A percentile compares a stretch with the other conserved stretches of the same genome.
Evolutionary conservation across 2,113 vertebrate genomes (phyloP).

Genomic region (Archilochus colubris): DNA sequence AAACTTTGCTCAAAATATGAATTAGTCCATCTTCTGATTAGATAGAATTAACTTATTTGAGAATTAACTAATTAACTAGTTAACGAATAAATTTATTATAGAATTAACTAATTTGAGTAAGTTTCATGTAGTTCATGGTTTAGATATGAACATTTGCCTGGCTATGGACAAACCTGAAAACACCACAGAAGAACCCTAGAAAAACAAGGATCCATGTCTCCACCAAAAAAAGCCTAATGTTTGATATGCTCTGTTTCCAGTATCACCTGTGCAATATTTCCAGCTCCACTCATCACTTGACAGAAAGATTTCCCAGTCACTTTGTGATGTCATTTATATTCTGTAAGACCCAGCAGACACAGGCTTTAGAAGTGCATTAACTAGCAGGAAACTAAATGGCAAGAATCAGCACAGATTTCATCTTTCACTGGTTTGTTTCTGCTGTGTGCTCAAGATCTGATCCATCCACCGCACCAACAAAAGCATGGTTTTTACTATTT

Average conservation of each 20-base stretch:
- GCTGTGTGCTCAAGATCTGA: neutral
- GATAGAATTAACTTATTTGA: neutral
- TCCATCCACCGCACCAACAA: neutral
- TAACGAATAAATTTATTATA: neutral
- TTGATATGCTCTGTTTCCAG: neutral
- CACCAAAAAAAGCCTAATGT: neutral
- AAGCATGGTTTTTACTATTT: neutral
- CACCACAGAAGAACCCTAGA: neutral
- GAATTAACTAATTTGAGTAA: neutral
- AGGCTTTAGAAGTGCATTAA: neutral
- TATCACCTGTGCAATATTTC: neutral
- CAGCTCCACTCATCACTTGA: neutral
- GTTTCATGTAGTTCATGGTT: neutral
- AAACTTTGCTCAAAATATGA: neutral
- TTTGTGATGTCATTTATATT: neutral
- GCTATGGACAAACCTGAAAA: neutral
- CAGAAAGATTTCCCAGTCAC: neutral
- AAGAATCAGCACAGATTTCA: neutral
- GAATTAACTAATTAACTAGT: too few species aligned
- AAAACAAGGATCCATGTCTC: neutral
- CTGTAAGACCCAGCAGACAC: neutral
- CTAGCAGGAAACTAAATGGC: neutral
- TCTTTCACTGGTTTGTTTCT: neutral
- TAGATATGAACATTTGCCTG: neutral
- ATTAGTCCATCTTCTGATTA: neutral